Evolutionary conservation across 1,140 invertebrate genomes (phyloP).

Genomic region (Heliconius hewitsoni): DNA sequence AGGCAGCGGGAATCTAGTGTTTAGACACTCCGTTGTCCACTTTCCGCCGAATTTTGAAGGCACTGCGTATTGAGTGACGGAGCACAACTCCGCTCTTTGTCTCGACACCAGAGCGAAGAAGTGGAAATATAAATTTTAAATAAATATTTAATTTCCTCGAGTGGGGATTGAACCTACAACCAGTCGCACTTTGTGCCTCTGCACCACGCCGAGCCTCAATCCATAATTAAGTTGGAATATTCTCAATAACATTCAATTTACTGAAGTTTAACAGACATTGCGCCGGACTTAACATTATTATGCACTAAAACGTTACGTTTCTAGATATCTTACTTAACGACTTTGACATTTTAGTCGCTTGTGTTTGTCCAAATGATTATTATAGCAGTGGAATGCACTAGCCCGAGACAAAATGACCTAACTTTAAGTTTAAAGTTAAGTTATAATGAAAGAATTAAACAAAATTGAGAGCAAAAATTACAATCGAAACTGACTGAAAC

Average conservation of each 20-base stretch:
- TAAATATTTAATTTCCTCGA: no score
- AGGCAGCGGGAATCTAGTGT: no score
- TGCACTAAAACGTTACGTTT: constrained; percentile 7
- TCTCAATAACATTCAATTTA: neutral
- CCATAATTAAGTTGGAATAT: neutral
- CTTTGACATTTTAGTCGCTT: neutral
- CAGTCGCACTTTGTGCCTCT: no score
- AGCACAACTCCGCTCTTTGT: no score
- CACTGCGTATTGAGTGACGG: no score
- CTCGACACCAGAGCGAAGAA: no score
- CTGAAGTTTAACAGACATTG: neutral
- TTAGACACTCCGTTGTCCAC: no score
- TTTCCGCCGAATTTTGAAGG: no score
- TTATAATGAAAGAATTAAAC: neutral
- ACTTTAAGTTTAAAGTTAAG: no score
- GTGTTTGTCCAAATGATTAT: neutral
- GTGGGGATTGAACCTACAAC: no score
- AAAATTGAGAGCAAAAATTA: neutral
- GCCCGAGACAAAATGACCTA: neutral
- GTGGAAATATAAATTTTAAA: no score
- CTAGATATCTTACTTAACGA: constrained; percentile 8
- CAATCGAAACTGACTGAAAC: no score
- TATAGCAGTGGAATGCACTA: neutral
- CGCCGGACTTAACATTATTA: constrained; percentile 9
- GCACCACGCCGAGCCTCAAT: neutral